Conservation (phyloP, 2,797 vertebrate genomes). For the Poeciliopsis turneri region DNA sequence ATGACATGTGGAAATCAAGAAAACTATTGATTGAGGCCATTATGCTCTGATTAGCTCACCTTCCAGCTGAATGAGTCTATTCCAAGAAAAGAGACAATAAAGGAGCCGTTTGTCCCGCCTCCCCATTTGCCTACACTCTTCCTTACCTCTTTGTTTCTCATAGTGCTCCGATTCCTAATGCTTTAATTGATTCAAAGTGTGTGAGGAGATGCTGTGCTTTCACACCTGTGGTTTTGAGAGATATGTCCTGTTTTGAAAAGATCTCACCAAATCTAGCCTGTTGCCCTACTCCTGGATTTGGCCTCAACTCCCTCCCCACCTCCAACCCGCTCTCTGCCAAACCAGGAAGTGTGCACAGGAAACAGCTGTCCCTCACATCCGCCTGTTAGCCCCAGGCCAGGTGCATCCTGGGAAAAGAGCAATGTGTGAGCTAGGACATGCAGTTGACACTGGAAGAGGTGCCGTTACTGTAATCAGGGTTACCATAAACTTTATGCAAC, state of each 20-base stretch:
- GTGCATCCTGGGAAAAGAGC: conserved; percentile 85
- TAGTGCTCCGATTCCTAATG: conserved; percentile 19
- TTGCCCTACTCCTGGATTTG: not conserved
- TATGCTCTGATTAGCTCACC: conserved; percentile 50
- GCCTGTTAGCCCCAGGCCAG: conserved; percentile 72
- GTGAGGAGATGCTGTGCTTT: conserved; percentile 43
- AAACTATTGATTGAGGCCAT: conserved; percentile 62
- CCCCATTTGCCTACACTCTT: not conserved
- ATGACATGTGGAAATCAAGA: conserved; percentile 61
- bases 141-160: conserved; percentile 2
- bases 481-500: conserved; percentile 45
- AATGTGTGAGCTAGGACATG: conserved; percentile 67
- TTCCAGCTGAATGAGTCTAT: conserved; percentile 43
- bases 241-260: conserved; percentile 78
- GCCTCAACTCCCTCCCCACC: not conserved
- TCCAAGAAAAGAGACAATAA: conserved; percentile 58
- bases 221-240: conserved; percentile 72
- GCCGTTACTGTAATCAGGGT: conserved; percentile 55
- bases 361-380: conserved; percentile 84
- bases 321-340: conserved; percentile 31
- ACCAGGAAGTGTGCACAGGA: conserved; percentile 84
- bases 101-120: conserved; percentile 27
- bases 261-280: conserved; percentile 39
- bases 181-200: conserved; percentile 23
- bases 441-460: conserved; percentile 48